Percentiles rank a stretch among this genome's conserved stretches.
phyloP scores from a whole-genome alignment of 2,113 vertebrate genomes.

The Pollachius pollachius region DNA sequence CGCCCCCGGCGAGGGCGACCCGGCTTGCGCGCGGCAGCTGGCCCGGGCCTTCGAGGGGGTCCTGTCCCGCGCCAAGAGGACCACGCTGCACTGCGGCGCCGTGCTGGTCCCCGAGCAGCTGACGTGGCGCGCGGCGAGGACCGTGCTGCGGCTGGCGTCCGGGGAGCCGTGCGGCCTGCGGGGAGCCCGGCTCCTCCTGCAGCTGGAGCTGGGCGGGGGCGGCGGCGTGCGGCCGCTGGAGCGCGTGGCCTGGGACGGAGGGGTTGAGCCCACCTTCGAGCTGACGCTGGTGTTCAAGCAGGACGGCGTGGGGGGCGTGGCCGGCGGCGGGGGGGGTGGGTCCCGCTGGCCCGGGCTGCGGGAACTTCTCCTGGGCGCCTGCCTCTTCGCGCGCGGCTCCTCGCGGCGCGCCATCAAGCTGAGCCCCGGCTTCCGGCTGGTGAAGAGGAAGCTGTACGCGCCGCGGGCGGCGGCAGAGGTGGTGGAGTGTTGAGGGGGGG shows the following conservation, averaged over 20 bases:
- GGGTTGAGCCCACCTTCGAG: slow-evolving; percentile 85
- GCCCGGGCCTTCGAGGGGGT: slow-evolving; percentile 80
- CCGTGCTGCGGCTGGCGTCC: slow-evolving; percentile 78
- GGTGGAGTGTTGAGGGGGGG: slow-evolving; percentile 76
- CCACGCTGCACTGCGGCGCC: slow-evolving; percentile 79
- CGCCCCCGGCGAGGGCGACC: slow-evolving; percentile 42
- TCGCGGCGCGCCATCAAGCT: slow-evolving; percentile 75
- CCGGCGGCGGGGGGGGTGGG: slow-evolving; percentile 30
- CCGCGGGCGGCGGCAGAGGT: slow-evolving; percentile 78
- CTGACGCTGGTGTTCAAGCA: slow-evolving; percentile 86
- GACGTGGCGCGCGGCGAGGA: slow-evolving; percentile 75
- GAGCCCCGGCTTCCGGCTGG: slow-evolving; percentile 81
- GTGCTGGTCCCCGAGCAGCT: slow-evolving; percentile 84
- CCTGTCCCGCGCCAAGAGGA: slow-evolving; percentile 82
- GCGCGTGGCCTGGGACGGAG: slow-evolving; percentile 77
- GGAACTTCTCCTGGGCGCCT: slow-evolving; percentile 78
- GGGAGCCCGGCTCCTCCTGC: slow-evolving; percentile 79
- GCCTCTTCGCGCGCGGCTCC: slow-evolving; percentile 75
- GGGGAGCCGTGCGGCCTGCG: slow-evolving; percentile 84
- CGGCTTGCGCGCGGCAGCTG: slow-evolving; percentile 73
- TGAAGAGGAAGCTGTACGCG: slow-evolving; percentile 85
- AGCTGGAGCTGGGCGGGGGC: slow-evolving; percentile 79
- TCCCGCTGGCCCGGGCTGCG: slow-evolving; percentile 76
- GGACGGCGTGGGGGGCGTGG: slow-evolving; percentile 47
- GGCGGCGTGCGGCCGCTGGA: slow-evolving; percentile 81